Evolutionary conservation across 2,888 invertebrate genomes (phyloP), one percentile per base, ranked within the genome.

Genomic region (Drosophila lacicola): DNA sequence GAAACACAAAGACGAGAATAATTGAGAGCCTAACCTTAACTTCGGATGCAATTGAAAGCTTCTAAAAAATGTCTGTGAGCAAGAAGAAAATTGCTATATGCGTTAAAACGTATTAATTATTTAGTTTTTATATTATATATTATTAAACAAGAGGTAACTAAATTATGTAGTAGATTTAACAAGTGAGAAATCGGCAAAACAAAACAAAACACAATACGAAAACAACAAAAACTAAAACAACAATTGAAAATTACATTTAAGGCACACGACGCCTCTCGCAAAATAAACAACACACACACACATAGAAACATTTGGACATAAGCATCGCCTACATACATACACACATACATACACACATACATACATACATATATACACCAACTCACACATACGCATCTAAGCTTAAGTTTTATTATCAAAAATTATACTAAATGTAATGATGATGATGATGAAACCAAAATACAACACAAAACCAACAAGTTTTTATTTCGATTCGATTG

Each of bases 91-190:
- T 72, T 76, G 70, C 70, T 75, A 65, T 69, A 78, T 78, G 84
- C 87, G 84, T 82, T 75, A 65, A 63, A 78, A 84, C 79, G 84
- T 82, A 82, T 87, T 87, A 87, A 82, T 87, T 87, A 87, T 84
- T 82, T 82, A 87, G 85, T 82, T 87, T 87, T 82, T 82, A 82
- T 82, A 82, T 74, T 58, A 84, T 67, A 87, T 84, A 83, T 66
- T 70, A 82, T 77, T 68, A 76, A 73, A 73, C 45, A 44, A 72
- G 67, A 56, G 45, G 54, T 57, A 82, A 86, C 88, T 82, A 82
- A 82, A 84, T 82, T 87, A 82, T 82, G 79, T 87, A 84, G 69
- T 82, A 82, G 88, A 56, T 63, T 70, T 81, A 87, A 78, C 76
- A 53, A 82, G 69, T 75, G 74, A 65, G 79, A 81, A 68, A 69